Base-by-base conservation (phyloP, 2,113 vertebrate species). In the Gallinago media region DNA sequence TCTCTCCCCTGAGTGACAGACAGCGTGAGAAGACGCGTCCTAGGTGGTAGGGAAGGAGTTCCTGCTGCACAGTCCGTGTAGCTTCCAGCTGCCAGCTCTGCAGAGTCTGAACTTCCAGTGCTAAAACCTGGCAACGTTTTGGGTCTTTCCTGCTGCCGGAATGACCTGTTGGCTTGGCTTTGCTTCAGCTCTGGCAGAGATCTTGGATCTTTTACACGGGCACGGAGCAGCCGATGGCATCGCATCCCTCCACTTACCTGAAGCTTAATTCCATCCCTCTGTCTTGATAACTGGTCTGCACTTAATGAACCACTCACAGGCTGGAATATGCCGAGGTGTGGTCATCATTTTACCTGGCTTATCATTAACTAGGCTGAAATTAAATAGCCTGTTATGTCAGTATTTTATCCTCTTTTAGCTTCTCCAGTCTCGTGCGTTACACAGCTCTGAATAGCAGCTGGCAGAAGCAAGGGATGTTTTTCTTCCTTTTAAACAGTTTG, bases 11-110 rank as follows among this genome's bases (percentile, higher is more conserved):
- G 9, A 74, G 14, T 63, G 40, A 82, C 44, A 61, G 61, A 32
- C 58, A 13, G 22, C 0, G 0, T 46, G 52, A 55, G 38, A 22
- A 65, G 47, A 26, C 1, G 0, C 0, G 0, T 56, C 40, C 46
- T 61, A 4, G n/a, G 50, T 52, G n/a, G 32, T 49, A 44, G 74
- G 47, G 49, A 66, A 52, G 25, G 55, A 66, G 27, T 66, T 61
- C 4, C n/a, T 76, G 75, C 54, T 83, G 29, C 6, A 4, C n/a
- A 16, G 0, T 27, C 27, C 10, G 0, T 21, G 36, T 32, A 56
- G 47, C 54, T 83, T 62, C 77, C 26, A 4, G 23, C 12, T 42
- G 29, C 62, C 31, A 42, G n/a, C 56, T 65, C 56, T 44, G 19
- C 31, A 38, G 62, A 38, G 38, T 21, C 22, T 12, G 11, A 62